Evolutionary conservation across 2,113 vertebrate species (phyloP).

Genomic region (Irena cyanogastra): DNA sequence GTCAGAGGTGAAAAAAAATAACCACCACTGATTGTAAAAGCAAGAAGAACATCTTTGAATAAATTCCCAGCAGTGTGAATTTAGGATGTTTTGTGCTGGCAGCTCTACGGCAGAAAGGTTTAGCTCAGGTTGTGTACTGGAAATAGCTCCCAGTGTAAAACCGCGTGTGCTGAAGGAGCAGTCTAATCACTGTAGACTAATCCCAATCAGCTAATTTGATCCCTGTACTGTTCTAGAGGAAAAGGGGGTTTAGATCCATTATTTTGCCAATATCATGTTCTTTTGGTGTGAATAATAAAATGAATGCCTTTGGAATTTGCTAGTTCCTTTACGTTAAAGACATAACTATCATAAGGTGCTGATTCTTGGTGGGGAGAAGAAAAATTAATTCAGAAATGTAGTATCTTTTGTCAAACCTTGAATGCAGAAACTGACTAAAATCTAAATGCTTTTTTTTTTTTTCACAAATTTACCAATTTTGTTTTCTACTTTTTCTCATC

Average conservation of each 20-base stretch:
- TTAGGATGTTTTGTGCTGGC: slow-evolving; percentile 21
- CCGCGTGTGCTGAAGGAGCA: neutral
- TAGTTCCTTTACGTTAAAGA: neutral
- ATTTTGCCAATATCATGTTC: neutral
- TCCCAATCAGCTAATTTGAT: neutral
- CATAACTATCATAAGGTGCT: neutral
- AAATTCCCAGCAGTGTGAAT: slow-evolving; percentile 42
- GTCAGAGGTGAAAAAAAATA: slow-evolving; percentile 36
- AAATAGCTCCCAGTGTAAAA: neutral
- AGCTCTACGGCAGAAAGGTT: neutral
- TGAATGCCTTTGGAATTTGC: neutral
- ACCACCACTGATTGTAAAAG: slow-evolving; percentile 50
- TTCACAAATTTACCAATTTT: neutral
- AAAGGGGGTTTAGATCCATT: neutral
- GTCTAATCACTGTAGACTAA: neutral
- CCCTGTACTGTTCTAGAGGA: neutral
- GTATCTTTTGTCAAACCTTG: neutral
- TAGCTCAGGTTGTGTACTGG: neutral
- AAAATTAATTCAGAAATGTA: neutral
- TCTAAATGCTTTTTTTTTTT: neutral
- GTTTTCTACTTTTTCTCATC: neutral
- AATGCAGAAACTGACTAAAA: neutral
- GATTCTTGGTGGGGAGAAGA: neutral
- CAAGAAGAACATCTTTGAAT: slow-evolving; percentile 51
- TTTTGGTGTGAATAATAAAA: neutral